A percentile compares a stretch with the other conserved stretches of the same genome.
Conservation (phyloP, 2,113 vertebrate species). For the Strigops habroptila region DNA sequence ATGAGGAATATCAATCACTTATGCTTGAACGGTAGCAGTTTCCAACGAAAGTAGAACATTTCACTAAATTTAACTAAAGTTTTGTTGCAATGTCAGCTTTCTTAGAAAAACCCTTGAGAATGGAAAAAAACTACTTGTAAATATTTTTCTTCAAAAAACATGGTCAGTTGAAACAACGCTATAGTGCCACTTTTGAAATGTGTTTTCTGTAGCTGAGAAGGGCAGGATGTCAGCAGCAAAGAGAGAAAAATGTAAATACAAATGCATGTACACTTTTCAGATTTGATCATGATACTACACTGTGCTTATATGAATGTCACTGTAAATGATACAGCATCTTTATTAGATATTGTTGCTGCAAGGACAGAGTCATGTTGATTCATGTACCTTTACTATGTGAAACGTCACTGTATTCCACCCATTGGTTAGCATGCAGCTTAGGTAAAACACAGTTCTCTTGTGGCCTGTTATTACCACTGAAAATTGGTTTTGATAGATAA, state of each 20-base stretch:
- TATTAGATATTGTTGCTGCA: slow-evolving; percentile 19
- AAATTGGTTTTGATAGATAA: neutral
- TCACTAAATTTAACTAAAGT: neutral
- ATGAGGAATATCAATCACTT: slow-evolving; percentile 43
- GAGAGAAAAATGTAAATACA: neutral
- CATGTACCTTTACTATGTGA: neutral
- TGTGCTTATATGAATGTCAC: neutral
- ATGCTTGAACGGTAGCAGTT: neutral
- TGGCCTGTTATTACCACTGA: neutral
- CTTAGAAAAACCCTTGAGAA: neutral
- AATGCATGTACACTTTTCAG: neutral
- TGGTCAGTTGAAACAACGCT: neutral
- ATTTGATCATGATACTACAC: neutral
- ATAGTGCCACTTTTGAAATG: neutral
- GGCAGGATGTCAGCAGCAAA: neutral
- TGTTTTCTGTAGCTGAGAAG: neutral
- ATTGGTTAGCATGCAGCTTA: neutral
- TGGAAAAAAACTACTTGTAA: neutral
- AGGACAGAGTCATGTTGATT: neutral
- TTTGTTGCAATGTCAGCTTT: slow-evolving; percentile 3
- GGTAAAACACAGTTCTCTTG: neutral
- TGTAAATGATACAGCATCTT: neutral
- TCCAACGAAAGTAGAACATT: neutral
- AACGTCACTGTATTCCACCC: neutral
- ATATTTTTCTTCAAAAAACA: neutral